Evolutionary conservation across 2,888 invertebrate species (phyloP), one percentile per base, ranked within the genome.

Genomic region (Neelides folsomi): DNA sequence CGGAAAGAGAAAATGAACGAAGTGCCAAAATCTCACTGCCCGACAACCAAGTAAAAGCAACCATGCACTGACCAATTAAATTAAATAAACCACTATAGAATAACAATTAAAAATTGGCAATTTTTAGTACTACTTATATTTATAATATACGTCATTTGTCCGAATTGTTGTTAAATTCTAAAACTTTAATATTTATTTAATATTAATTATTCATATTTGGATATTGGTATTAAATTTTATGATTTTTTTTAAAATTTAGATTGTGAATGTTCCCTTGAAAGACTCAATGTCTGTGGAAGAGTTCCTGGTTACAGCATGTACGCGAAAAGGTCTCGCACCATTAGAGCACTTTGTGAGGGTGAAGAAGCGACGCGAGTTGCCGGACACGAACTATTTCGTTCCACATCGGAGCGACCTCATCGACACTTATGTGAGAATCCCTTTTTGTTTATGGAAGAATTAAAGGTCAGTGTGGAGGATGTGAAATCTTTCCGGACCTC

Each of bases 261-360:
- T 73, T 60, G 87, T 87, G 48, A 85, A 84, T 52, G 87, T 92
- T 61, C 84, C 83, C 68, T 79, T 92, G 64, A 80, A 87, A 66
- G 90, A 92, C 60, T 84, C 83, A 57, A 93, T 94, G 86, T 85
- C 90, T 36, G 92, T 94, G 45, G 92, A 93, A 70, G 94, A 95
- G 73, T 88, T 95, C 72, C 76, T 95, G 60, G 89, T 88, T 42
- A 83, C 83, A 65, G 92, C 92, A 47, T 94, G 94, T 74, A 84
- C 83, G 61, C 80, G 92, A 64, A 87, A 92, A 70, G 87, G 85
- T 66, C 81, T 95, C 63, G 90, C 87, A 72, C 84, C 93, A 37
- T 85, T 88, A 73, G 94, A 95, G 71, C 93, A 94, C 73, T 95
- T 94, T 73, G 87, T 95, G 53, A 79, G 93, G 65, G 88, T 92